Conservation (phyloP, 2,113 vertebrate genomes). For the Oophaga pumilio region DNA sequence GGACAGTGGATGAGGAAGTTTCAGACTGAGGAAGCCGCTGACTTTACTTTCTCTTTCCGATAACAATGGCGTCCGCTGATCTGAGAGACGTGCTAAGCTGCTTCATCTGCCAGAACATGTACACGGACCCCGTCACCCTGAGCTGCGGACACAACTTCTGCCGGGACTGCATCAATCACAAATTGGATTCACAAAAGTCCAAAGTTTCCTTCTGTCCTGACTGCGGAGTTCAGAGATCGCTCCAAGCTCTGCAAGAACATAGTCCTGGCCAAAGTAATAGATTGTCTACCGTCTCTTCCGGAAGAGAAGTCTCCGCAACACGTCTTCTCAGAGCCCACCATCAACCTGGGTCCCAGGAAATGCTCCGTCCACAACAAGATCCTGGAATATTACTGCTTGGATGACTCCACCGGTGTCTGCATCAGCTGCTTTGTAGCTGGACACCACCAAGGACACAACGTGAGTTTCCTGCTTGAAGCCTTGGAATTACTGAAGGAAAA, state of each 20-base stretch:
- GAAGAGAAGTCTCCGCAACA: constrained; percentile 71
- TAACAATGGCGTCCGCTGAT: neutral
- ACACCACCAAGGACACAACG: constrained; percentile 68
- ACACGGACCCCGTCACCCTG: neutral
- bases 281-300: constrained; percentile 56
- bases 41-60: too few relatives aligned
- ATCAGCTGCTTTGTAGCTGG: constrained; percentile 75
- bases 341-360: constrained; percentile 63
- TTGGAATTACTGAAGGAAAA: neutral
- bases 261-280: constrained; percentile 16
- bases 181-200: neutral
- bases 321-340: constrained; percentile 69
- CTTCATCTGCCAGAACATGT: neutral
- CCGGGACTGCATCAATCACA: neutral
- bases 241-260: constrained; percentile 45
- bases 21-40: too few relatives aligned
- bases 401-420: constrained; percentile 60
- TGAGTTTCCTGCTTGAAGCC: neutral
- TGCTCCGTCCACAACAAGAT: constrained; percentile 62
- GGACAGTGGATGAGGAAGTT: too few relatives aligned
- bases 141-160: too few relatives aligned
- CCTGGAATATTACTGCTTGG: neutral
- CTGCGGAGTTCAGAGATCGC: constrained; percentile 38
- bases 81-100: neutral
- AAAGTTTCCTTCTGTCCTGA: constrained; percentile 52